Evolutionary conservation across 2,113 vertebrate genomes (phyloP), one percentile per base, ranked within the genome.

Genomic region (Chaenocephalus aceratus): DNA sequence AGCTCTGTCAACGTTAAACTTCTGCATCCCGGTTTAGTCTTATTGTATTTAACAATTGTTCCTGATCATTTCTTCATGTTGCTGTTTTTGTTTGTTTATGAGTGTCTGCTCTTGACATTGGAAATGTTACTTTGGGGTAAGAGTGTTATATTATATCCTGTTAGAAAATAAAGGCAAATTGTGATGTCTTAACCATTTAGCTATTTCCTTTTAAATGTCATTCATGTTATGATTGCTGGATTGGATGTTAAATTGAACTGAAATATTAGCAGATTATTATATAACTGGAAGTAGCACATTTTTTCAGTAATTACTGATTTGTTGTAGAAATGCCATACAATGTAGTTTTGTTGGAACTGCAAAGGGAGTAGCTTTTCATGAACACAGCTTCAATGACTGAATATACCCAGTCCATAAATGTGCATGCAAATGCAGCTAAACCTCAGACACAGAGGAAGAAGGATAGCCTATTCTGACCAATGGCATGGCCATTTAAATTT

Each of bases 121-220:
- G 59, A 73, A 71, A 81, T 93, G 91, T 84, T 86, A 82, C 75
- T 86, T 75, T 78, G 52, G 62, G 58, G 61, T 76, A 67, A 53
- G 36, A 74, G 66, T 80, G 79, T 84, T n/a, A 41, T 67, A 74
- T 86, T 41, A 51, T 80, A 66, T 86, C 49, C 56, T 70, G 41
- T 75, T 78, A 67, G 46, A 73, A 79, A 94, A 93, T 91, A 91
- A 93, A 94, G 73, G 75, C 48, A 58, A 76, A 57, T 58, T 48
- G 46, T 62, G 49, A 54, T 23, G 62, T 80, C 46, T 79, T 15
- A 41, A 54, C 10, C 12, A 30, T 59, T 69, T 36, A 36, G 36
- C 36, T 1, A 36, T 36, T 6, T 36, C 6, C 36, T 49, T 41
- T 21, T 26, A 11, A 21, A 34, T n/a, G 10, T 14, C 10, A 16